A percentile compares a stretch with the other conserved stretches of the same genome.
Conservation (phyloP, 1,140 invertebrate species). For the Aleiodes sp. region DNA sequence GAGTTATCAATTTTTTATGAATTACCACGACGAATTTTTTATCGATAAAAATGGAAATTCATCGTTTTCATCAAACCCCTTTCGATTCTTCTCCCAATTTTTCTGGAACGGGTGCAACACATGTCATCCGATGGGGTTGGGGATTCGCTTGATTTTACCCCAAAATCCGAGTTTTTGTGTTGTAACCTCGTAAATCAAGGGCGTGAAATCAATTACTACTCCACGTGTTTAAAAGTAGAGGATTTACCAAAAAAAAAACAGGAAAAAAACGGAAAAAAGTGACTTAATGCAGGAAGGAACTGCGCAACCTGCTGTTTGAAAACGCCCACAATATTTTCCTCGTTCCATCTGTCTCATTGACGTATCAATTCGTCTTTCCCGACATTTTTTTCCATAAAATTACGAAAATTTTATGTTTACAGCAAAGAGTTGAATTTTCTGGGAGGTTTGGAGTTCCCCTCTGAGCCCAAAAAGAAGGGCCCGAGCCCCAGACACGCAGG, state of each 20-base stretch:
- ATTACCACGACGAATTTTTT: constrained; percentile 40
- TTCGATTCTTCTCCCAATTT: constrained; percentile 29
- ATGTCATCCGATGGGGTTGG: constrained; percentile 57
- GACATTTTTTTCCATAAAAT: no score
- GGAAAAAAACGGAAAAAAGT: constrained; percentile 25
- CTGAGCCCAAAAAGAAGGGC: neutral
- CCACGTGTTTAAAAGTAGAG: constrained; percentile 19
- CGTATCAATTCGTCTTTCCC: neutral
- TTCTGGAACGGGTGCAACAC: constrained; percentile 55
- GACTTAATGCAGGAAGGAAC: neutral
- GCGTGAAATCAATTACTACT: constrained; percentile 65
- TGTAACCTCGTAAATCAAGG: constrained; percentile 58
- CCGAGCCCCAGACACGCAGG: constrained; percentile 29
- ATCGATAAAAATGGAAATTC: constrained; percentile 62
- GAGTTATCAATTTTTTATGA: neutral
- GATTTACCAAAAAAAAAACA: constrained; percentile 30
- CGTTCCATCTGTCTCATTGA: neutral
- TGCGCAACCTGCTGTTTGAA: constrained; percentile 15
- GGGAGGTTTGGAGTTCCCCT: neutral
- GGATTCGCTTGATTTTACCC: constrained; percentile 45
- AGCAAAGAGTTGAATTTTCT: no score
- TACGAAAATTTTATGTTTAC: no score
- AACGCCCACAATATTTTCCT: neutral
- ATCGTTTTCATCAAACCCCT: constrained; percentile 37
- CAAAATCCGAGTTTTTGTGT: constrained; percentile 41